These are phyloP conservation scores for Hirudinaria manillensis DNA, from an alignment of 2,888 invertebrate genomes.

Conservation along the genomic window DNA sequence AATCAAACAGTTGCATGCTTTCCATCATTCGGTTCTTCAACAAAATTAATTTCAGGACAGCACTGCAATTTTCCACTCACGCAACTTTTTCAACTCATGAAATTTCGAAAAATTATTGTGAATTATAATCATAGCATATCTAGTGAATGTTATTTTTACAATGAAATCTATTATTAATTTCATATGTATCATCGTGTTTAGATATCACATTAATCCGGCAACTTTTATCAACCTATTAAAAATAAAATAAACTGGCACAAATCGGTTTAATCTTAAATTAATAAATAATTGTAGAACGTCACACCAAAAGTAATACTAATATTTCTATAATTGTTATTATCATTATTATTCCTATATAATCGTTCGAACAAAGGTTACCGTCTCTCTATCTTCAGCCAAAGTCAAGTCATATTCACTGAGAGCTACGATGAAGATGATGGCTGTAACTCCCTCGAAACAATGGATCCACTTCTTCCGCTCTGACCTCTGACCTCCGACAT, in stretches of 20 bases:
- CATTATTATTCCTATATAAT: neutral
- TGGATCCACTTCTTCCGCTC: constrained; percentile 92
- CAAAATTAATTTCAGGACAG: neutral
- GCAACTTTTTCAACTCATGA: too few relatives aligned
- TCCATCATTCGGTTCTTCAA: constrained; percentile 79
- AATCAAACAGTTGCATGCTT: constrained; percentile 82
- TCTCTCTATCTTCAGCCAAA: constrained; percentile 67
- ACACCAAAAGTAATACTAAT: too few relatives aligned
- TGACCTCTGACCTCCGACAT: constrained; percentile 83
- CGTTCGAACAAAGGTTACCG: constrained; percentile 48
- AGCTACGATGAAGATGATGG: constrained; percentile 85
- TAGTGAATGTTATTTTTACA: too few relatives aligned
- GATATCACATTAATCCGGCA: too few relatives aligned
- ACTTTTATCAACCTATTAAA: neutral
- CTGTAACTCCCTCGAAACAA: constrained; percentile 85
- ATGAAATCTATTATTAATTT: too few relatives aligned
- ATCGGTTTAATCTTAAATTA: too few relatives aligned
- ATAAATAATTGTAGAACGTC: too few relatives aligned
- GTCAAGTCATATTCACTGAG: constrained; percentile 81
- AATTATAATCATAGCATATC: too few relatives aligned
- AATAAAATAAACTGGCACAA: neutral
- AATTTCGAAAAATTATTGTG: too few relatives aligned
- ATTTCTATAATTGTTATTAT: too few relatives aligned
- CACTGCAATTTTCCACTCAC: neutral
- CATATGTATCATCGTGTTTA: too few relatives aligned